Evolutionary conservation across 2,113 vertebrate genomes (phyloP).

Genomic region (Phyllopteryx taeniolatus): DNA sequence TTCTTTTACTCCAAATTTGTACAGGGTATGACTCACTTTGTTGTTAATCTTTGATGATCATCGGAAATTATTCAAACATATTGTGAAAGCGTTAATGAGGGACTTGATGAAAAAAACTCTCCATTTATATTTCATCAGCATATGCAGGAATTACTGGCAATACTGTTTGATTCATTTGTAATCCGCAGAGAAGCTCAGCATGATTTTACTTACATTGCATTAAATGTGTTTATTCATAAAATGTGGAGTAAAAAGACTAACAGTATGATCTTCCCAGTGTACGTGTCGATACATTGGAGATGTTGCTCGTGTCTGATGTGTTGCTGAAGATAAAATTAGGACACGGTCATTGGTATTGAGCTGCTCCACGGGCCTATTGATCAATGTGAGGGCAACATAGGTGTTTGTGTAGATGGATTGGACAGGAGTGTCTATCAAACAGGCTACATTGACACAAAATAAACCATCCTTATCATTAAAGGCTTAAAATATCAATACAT

Average conservation of each 20-base stretch:
- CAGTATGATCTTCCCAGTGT: conserved; percentile 56
- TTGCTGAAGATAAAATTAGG: conserved; percentile 98
- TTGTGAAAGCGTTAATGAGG: too few species aligned
- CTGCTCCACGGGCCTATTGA: conserved; percentile 86
- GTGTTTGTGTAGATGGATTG: conserved; percentile 71
- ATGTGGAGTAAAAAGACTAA: conserved; percentile 40
- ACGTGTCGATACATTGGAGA: conserved; percentile 88
- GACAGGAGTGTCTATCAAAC: conserved; percentile 61
- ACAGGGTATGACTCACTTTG: too few species aligned
- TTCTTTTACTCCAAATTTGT: too few species aligned
- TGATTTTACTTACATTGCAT: conserved; percentile 28
- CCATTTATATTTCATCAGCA: too few species aligned
- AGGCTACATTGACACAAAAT: not conserved
- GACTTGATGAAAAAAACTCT: too few species aligned
- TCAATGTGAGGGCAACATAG: conserved; percentile 77
- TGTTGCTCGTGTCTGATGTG: conserved; percentile 94
- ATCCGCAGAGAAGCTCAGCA: conserved; percentile 53
- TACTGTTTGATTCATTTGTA: conserved; percentile 60
- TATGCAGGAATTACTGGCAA: too few species aligned
- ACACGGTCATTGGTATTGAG: conserved; percentile 93
- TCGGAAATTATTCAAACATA: too few species aligned
- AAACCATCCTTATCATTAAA: not conserved
- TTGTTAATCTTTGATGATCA: too few species aligned
- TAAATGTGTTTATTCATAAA: not conserved
- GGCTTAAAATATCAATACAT: not conserved